phyloP scores from a whole-genome alignment of 2,888 invertebrate species.

The Drosophila anceps region DNA sequence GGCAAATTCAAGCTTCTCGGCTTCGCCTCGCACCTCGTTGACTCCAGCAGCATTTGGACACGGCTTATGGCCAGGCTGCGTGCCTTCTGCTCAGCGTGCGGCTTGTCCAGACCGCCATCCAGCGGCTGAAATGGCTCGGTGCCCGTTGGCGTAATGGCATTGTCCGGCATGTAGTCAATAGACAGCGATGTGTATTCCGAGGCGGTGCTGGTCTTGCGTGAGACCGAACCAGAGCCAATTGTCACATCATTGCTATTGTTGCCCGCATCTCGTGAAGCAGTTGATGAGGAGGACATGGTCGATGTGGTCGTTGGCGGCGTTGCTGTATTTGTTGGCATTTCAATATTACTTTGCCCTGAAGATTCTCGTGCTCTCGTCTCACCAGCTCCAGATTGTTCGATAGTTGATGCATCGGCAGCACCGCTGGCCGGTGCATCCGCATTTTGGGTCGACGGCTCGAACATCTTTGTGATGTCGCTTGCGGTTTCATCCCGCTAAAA shows the following conservation, averaged over 20 bases:
- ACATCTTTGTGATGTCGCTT: constrained; percentile 84
- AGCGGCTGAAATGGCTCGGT: constrained; percentile 51
- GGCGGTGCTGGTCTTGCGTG: constrained; percentile 87
- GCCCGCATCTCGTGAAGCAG: constrained; percentile 71
- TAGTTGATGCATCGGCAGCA: constrained; percentile 42
- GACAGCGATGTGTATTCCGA: constrained; percentile 85
- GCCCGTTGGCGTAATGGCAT: constrained; percentile 84
- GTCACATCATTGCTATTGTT: constrained; percentile 77
- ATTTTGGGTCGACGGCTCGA: constrained; percentile 82
- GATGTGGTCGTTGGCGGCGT: constrained; percentile 73
- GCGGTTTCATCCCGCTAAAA: constrained; percentile 85
- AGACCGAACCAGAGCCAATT: constrained; percentile 83
- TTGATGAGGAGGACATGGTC: constrained; percentile 79
- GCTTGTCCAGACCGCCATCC: constrained; percentile 46
- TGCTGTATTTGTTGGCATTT: constrained; percentile 50
- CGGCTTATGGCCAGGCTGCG: constrained; percentile 60
- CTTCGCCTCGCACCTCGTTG: constrained; percentile 60
- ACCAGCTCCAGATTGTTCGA: constrained; percentile 32
- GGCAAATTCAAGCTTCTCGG: constrained; percentile 77
- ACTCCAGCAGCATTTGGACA: constrained; percentile 65
- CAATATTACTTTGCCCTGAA: constrained; percentile 46
- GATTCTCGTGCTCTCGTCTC: constrained; percentile 48
- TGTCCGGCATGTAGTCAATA: constrained; percentile 87
- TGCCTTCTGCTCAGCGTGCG: constrained; percentile 44
- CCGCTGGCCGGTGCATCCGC: constrained; percentile 65